Base-by-base conservation (phyloP, 1,140 invertebrate species). In the Calephelis nemesis region DNA sequence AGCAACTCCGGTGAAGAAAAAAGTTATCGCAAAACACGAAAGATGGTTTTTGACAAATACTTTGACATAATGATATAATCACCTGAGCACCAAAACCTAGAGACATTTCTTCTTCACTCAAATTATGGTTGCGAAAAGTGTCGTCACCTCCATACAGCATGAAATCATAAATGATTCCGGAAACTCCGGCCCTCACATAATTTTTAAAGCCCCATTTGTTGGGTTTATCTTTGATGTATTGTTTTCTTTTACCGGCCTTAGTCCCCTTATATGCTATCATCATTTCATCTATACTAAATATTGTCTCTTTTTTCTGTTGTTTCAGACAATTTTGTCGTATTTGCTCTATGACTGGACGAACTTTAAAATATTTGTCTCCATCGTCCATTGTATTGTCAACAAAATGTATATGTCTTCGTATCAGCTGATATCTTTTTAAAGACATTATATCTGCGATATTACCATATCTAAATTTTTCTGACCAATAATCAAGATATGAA, bases 101-200 rank as follows among this genome's bases (percentile, higher is more conserved):
- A 47, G 63, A 60, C 4, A 13, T 4, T 73, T 75, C 74, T 64
- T 71, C 19, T 39, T 67, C 67, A 47, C 45, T 47, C 45, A 47
- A 10, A 15, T 64, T 68, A 60, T 72, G 64, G 15, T 63, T 47
- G 6, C 71, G 49, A 68, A 77, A 77, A 48, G 74, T 77, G 67
- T 77, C 70, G 15, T 73, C 67, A 15, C 71, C 79, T 48, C 66
- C 15, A 1, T 19, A 19, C 15, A 19, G 15, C 15, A 19, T 19
- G 1, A 19, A 19, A 19, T 19, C 15, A 19, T 19, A 19, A 19
- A 19, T 19, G 15, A 19, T 19, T 19, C 15, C 15, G 15, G 15
- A 19, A 19, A 70, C 68, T 15, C 82, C 81, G 42, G 82, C 77
- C 48, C 81, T 67, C 7, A 79, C 79, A 74, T 75, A 92, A 19